Evolutionary conservation across 2,113 vertebrate species (phyloP).

Genomic region (Leucoraja erinaceus): DNA sequence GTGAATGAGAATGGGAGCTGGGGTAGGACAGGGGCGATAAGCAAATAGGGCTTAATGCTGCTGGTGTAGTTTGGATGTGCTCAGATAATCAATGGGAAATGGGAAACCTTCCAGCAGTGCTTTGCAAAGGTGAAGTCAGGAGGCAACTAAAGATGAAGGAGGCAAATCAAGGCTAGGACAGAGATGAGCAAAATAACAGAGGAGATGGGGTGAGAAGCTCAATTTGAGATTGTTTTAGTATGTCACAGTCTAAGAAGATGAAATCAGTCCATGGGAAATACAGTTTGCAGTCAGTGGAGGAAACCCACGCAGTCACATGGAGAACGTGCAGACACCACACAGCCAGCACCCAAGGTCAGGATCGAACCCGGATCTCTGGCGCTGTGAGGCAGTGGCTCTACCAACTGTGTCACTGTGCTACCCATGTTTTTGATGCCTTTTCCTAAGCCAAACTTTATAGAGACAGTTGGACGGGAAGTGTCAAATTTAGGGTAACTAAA

Average conservation of each 20-base stretch:
- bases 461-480: background rate
- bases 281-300: background rate
- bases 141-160: background rate
- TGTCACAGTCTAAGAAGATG: background rate
- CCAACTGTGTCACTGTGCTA: too few species aligned
- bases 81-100: background rate
- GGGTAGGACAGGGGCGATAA: background rate
- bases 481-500: background rate
- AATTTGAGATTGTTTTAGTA: background rate
- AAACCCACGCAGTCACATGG: too few species aligned
- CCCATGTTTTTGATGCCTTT: background rate
- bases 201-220: background rate
- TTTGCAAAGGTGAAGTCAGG: background rate
- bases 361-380: too few species aligned
- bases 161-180: background rate
- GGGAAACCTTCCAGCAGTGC: background rate
- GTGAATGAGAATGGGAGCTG: too few species aligned
- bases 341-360: too few species aligned
- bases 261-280: background rate
- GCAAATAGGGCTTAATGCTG: background rate
- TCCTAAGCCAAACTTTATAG: too few species aligned
- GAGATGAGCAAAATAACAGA: background rate
- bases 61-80: background rate
- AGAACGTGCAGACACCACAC: too few species aligned
- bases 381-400: too few species aligned